These are phyloP conservation scores for Ibycter americanus DNA, from an alignment of 2,797 vertebrate species.

Conservation along the genomic window DNA sequence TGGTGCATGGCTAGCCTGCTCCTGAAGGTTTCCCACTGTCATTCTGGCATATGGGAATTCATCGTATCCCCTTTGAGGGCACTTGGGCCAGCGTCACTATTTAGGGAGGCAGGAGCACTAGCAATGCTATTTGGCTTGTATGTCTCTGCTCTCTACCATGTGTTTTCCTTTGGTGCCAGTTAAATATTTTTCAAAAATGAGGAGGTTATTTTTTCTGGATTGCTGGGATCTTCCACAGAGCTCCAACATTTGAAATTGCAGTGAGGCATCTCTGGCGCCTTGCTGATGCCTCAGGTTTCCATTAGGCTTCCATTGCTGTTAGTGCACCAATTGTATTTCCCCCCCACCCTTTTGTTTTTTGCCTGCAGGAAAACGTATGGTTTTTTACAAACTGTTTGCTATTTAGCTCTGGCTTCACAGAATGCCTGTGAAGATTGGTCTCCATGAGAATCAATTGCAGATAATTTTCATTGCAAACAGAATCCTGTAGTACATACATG, in stretches of 20 bases:
- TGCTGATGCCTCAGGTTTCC: constrained; percentile 5
- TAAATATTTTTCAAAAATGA: neutral
- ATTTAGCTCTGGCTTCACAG: constrained; percentile 52
- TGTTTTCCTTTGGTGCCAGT: neutral
- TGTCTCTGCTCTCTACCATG: neutral
- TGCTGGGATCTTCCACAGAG: neutral
- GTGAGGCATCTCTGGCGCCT: neutral
- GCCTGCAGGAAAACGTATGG: neutral
- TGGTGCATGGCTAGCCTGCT: neutral
- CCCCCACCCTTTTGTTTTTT: neutral
- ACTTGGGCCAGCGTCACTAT: rapidly evolving
- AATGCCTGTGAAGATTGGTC: constrained; percentile 32
- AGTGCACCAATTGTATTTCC: neutral
- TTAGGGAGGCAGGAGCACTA: neutral
- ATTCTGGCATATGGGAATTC: neutral
- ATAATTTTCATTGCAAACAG: constrained; percentile 32
- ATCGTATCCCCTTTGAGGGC: neutral
- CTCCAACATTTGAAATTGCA: neutral
- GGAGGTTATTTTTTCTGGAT: neutral
- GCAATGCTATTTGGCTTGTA: neutral
- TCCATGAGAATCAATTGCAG: constrained; percentile 27
- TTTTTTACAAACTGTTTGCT: neutral
- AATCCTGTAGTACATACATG: neutral
- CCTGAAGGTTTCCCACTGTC: rapidly evolving
- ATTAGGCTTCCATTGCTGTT: neutral